Conservation (phyloP, 2,888 invertebrate species). For the Macaria liturata region DNA sequence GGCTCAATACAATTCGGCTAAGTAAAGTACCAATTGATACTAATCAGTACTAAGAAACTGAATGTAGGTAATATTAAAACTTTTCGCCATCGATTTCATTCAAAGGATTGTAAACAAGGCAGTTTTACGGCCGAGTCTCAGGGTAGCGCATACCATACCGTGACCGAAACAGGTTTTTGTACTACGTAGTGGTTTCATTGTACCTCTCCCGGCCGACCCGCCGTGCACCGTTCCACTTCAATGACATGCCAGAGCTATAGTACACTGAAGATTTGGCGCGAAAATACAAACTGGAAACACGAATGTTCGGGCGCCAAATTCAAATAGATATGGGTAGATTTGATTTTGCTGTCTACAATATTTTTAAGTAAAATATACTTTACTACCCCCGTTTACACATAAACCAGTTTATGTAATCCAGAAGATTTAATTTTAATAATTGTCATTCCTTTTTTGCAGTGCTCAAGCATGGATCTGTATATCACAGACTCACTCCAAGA, state of each 20-base stretch:
- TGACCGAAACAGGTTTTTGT: constrained; percentile 73
- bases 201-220: constrained; percentile 40
- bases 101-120: constrained; percentile 38
- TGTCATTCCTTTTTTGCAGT: constrained; percentile 40
- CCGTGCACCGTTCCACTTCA: constrained; percentile 44
- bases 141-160: constrained; percentile 68
- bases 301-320: too few relatives aligned
- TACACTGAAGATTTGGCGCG: constrained; percentile 53
- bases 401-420: too few relatives aligned
- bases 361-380: too few relatives aligned
- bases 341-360: too few relatives aligned
- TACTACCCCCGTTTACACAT: too few relatives aligned
- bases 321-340: too few relatives aligned
- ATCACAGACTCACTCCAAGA: constrained; percentile 92
- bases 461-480: constrained; percentile 85
- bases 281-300: constrained; percentile 37
- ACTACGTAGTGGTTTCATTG: constrained; percentile 76
- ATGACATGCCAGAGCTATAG: constrained; percentile 33
- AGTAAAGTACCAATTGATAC: too few relatives aligned
- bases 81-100: constrained; percentile 23
- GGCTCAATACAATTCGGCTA: too few relatives aligned
- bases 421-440: too few relatives aligned
- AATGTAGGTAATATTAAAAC: constrained; percentile 4
- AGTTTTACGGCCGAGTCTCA: constrained; percentile 46
- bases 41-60: too few relatives aligned